These are phyloP conservation scores for Clytia hemisphaerica DNA, from an alignment of 30 jellyfish, hydroid and myxozoan genomes.

Conservation along the genomic window DNA sequence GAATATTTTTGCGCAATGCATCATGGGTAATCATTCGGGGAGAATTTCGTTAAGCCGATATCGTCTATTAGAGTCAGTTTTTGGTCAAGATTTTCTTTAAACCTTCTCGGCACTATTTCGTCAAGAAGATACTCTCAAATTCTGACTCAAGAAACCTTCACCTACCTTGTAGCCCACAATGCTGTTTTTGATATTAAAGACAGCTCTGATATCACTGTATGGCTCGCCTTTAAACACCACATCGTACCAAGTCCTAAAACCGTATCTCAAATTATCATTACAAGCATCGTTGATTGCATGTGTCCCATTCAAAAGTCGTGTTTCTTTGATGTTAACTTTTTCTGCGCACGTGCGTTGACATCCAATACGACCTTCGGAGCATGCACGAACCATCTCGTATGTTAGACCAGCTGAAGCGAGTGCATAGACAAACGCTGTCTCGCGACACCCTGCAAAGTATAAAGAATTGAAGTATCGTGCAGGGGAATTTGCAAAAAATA, in stretches of 20 bases:
- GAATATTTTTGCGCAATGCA: no score
- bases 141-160: neutral
- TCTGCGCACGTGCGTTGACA: constrained; percentile 3
- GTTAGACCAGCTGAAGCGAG: neutral
- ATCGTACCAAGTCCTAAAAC: constrained; percentile 1
- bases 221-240: constrained; percentile 3
- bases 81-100: no score
- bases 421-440: constrained; percentile 13
- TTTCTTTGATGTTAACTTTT: neutral
- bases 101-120: no score
- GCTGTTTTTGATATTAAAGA: constrained; percentile 9
- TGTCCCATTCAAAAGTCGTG: neutral
- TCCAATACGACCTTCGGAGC: constrained; percentile 18
- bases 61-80: no score
- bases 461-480: neutral
- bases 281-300: constrained; percentile 7
- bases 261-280: constrained; percentile 3
- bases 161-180: neutral
- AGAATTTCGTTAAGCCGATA: no score
- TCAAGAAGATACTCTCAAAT: no score
- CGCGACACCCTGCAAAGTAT: constrained; percentile 4
- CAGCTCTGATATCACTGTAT: constrained; percentile 4
- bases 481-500: neutral
- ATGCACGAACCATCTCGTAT: constrained; percentile 12
- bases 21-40: no score